These are phyloP conservation scores for Chironomus striatipennis DNA, from an alignment of 1,140 invertebrate genomes.

Conservation along the genomic window DNA sequence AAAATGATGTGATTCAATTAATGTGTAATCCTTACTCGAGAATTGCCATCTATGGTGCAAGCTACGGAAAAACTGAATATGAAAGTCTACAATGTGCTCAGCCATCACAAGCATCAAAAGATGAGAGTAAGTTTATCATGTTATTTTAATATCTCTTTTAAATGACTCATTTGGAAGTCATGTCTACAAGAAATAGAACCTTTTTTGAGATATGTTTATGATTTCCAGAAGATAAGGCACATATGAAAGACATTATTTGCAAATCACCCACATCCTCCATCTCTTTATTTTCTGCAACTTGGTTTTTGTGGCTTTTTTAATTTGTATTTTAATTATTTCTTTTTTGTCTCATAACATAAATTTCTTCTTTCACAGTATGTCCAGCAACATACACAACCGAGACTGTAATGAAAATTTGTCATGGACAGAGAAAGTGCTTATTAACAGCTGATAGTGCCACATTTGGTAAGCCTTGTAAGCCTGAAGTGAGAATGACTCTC, in stretches of 20 bases:
- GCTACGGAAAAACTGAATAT: conserved; percentile 79
- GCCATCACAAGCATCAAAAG: conserved; percentile 64
- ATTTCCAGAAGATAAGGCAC: no score
- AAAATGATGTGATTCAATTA: conserved; percentile 76
- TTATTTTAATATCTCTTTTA: no score
- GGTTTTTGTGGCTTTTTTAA: background rate
- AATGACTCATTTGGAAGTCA: no score
- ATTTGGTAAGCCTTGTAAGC: conserved; percentile 77
- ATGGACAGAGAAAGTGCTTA: conserved; percentile 75
- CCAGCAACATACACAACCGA: conserved; percentile 78
- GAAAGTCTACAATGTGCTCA: conserved; percentile 84
- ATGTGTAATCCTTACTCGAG: conserved; percentile 72
- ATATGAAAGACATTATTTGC: no score
- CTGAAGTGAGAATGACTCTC: conserved; percentile 77
- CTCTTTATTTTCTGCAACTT: background rate
- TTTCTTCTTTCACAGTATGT: conserved; percentile 66
- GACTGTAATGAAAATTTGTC: conserved; percentile 80
- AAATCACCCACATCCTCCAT: no score
- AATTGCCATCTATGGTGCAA: conserved; percentile 83
- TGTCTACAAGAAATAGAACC: no score
- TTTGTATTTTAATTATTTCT: background rate
- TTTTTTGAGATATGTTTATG: no score
- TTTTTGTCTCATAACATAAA: no score
- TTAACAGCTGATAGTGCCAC: conserved; percentile 72
- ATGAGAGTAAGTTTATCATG: conserved; percentile 84